These are phyloP conservation scores for Hybognathus amarus DNA, from an alignment of 2,797 vertebrate species.

Conservation along the genomic window DNA sequence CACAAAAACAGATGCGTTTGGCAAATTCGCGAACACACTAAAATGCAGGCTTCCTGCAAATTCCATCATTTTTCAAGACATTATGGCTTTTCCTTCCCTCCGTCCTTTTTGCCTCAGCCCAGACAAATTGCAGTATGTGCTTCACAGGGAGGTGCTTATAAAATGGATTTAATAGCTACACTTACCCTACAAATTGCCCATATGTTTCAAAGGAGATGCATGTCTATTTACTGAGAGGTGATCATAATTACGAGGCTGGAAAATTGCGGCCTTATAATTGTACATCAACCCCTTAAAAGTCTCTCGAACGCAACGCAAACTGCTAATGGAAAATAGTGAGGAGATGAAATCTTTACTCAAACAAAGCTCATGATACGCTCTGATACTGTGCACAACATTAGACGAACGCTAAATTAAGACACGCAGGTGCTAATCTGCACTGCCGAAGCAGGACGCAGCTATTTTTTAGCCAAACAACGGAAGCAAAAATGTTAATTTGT, in stretches of 20 bases:
- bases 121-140: constrained; percentile 62
- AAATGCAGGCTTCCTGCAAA: constrained; percentile 57
- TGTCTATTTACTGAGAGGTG: constrained; percentile 70
- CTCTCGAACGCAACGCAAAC: constrained; percentile 57
- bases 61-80: constrained; percentile 64
- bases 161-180: constrained; percentile 74
- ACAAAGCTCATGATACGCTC: constrained; percentile 53
- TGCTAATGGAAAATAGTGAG: constrained; percentile 62
- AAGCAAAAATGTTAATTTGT: background rate
- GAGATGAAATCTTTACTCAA: constrained; percentile 51
- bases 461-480: background rate
- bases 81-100: constrained; percentile 49
- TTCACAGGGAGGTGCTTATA: constrained; percentile 67
- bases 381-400: constrained; percentile 28
- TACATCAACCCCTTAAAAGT: constrained; percentile 69
- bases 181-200: constrained; percentile 74
- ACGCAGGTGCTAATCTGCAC: constrained; percentile 30
- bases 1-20: constrained; percentile 50
- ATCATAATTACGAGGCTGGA: constrained; percentile 70
- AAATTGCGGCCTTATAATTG: constrained; percentile 73
- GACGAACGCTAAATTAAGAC: constrained; percentile 26
- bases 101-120: constrained; percentile 43
- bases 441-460: background rate
- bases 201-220: constrained; percentile 72
- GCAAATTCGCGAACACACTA: constrained; percentile 50